Base-by-base conservation (phyloP, 1,140 invertebrate genomes). In the Pissodes strobi region DNA sequence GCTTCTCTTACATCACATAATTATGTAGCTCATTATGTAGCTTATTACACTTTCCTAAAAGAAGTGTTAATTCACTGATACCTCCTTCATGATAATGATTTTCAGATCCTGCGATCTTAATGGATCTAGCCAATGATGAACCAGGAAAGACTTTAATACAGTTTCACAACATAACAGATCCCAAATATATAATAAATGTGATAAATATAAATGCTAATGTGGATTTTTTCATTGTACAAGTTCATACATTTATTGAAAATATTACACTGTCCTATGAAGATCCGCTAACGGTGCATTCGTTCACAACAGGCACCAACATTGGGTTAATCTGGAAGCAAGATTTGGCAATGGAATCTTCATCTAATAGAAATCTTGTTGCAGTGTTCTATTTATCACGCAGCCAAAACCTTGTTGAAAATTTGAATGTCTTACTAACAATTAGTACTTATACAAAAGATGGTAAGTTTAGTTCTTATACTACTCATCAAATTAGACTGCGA, bases 221-320 rank as follows among this genome's bases (percentile, higher is more conserved):
- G 37, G 76, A 19, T 53, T 90, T 87, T 76, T 77, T 89, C 23
- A 78, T 90, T 46, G 76, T 88, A 45, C 88, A 91, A 85, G 81
- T 83, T 12, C 89, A 91, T 71, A 81, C 82, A 39, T 83, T 86
- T 64, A 60, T 82, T 12, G 72, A 83, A 53, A 85, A 86, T 78
- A 71, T 90, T 0, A 83, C 84, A 9, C 66, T 91, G 25, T 84
- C 84, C 23, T 85, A 86, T 59, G 80, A 78, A 61, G 12, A 39
- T 25, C 55, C 38, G 0, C 17, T 46, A 0, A 15, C 61, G 4
- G 10, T 13, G 1, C n/a, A 55, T 41, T 45, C 45, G 21, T 30
- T 43, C 25, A 76, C 80, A 41, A 80, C 72, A 46, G 88, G 88
- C 5, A 83, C 82, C 4, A 88, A 90, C 78, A 69, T 90, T 27